Conservation (phyloP, 1,140 invertebrate genomes). For the Vanessa atalanta region DNA sequence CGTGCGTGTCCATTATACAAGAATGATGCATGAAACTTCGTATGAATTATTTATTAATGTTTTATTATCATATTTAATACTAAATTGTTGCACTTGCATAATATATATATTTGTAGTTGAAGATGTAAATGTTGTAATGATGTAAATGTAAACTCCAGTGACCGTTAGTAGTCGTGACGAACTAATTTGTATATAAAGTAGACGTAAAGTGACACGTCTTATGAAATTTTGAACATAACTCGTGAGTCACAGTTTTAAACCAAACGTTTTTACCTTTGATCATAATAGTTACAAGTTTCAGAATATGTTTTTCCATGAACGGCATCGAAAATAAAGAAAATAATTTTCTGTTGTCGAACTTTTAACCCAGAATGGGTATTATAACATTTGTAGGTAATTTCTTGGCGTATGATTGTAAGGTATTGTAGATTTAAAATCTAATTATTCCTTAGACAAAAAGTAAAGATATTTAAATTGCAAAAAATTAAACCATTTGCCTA, state of each 20-base stretch:
- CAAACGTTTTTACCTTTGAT: not conserved
- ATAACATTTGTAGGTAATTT: too few relatives aligned
- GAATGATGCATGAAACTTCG: not conserved
- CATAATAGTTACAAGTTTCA: not conserved
- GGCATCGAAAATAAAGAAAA: too few relatives aligned
- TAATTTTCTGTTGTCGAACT: too few relatives aligned
- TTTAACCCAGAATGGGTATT: too few relatives aligned
- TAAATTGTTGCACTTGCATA: not conserved
- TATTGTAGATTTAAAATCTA: too few relatives aligned
- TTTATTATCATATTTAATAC: not conserved
- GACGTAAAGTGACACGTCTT: not conserved
- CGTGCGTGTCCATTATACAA: too few relatives aligned
- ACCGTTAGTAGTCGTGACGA: slow-evolving; percentile 25
- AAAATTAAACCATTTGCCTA: too few relatives aligned
- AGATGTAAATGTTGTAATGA: not conserved
- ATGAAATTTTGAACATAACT: not conserved
- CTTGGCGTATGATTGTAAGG: too few relatives aligned
- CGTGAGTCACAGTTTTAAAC: not conserved
- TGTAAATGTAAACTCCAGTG: too few relatives aligned
- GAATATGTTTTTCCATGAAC: too few relatives aligned
- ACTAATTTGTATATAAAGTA: slow-evolving; percentile 17
- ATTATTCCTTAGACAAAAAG: too few relatives aligned
- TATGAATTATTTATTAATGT: not conserved
- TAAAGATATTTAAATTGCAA: too few relatives aligned
- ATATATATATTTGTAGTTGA: not conserved